Evolutionary conservation across 2,888 invertebrate genomes (phyloP).

Genomic region (Polydrusus tereticollis): DNA sequence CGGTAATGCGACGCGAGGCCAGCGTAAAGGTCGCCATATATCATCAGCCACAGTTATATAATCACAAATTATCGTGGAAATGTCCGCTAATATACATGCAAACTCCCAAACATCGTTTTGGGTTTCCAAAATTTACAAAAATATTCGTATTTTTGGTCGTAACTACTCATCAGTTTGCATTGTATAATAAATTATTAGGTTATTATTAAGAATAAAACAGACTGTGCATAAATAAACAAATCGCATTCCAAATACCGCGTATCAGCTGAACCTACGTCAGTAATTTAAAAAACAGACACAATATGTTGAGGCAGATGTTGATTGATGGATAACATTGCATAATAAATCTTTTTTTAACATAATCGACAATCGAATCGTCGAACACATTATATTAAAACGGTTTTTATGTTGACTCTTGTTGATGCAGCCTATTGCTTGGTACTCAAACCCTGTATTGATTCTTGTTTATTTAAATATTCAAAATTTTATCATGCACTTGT

Average conservation of each 20-base stretch:
- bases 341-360: neutral
- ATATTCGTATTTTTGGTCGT: too few relatives aligned
- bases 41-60: too few relatives aligned
- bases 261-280: neutral
- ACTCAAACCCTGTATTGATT: neutral
- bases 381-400: neutral
- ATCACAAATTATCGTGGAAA: too few relatives aligned
- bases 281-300: conserved; percentile 1
- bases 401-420: neutral
- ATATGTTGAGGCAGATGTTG: neutral
- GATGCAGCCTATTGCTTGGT: neutral
- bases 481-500: neutral
- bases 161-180: too few relatives aligned
- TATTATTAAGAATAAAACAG: neutral
- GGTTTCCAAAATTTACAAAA: too few relatives aligned
- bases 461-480: too few relatives aligned
- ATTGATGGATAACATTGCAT: conserved; percentile 1
- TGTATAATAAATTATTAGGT: too few relatives aligned
- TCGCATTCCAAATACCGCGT: neutral
- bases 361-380: neutral
- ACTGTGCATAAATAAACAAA: neutral
- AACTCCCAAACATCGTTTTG: too few relatives aligned
- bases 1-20: too few relatives aligned
- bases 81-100: too few relatives aligned
- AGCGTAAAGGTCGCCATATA: too few relatives aligned